These are phyloP conservation scores for Stegastes partitus DNA, from an alignment of 2,113 vertebrate genomes.

Conservation along the genomic window DNA sequence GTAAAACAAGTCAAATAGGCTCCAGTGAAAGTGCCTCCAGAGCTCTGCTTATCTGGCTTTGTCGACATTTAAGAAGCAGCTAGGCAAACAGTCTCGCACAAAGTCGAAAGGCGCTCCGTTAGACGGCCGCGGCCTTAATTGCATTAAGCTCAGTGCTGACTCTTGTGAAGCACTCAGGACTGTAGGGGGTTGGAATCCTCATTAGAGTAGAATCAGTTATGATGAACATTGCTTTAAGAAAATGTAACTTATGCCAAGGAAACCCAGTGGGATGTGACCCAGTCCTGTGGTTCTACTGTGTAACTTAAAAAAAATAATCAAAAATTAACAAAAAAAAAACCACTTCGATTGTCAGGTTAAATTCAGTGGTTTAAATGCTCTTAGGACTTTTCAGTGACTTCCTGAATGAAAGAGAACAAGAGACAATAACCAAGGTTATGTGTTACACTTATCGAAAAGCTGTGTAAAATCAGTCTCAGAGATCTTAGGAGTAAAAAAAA, in stretches of 20 bases:
- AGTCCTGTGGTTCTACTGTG: constrained; percentile 20
- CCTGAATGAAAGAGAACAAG: constrained; percentile 12
- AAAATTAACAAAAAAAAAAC: too few relatives aligned
- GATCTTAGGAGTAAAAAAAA: not conserved
- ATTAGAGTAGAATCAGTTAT: constrained; percentile 65
- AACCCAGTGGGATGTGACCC: constrained; percentile 18
- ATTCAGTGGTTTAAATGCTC: not conserved
- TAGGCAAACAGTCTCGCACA: constrained; percentile 47
- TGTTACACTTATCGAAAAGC: not conserved
- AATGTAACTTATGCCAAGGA: constrained; percentile 50
- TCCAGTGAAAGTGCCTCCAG: constrained; percentile 13
- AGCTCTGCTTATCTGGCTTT: constrained; percentile 46
- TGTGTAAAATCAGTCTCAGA: constrained; percentile 3
- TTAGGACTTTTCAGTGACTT: constrained; percentile 10
- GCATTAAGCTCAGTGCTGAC: constrained; percentile 69
- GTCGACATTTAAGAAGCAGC: constrained; percentile 58
- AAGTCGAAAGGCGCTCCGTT: constrained; percentile 35
- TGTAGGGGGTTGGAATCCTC: constrained; percentile 56
- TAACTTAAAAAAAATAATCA: not conserved
- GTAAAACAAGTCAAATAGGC: constrained; percentile 43
- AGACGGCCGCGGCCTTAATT: constrained; percentile 51
- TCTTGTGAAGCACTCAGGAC: constrained; percentile 54
- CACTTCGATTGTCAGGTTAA: not conserved
- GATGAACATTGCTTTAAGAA: constrained; percentile 69
- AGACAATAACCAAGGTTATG: constrained; percentile 1